phyloP scores from a whole-genome alignment of 2,113 vertebrate species.

The Zosterops lateralis region DNA sequence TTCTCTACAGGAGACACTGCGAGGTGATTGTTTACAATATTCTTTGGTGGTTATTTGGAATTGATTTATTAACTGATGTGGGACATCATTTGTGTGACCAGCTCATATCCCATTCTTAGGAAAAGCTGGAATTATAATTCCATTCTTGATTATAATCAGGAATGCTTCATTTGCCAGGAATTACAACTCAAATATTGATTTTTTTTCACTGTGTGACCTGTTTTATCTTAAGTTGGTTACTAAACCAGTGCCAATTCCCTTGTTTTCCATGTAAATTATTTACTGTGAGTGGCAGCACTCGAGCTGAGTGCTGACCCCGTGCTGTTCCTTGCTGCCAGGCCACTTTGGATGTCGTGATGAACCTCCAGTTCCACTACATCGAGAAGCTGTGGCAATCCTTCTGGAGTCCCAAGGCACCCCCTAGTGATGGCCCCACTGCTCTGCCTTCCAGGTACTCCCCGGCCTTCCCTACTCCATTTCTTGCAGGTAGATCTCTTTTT shows the following conservation, averaged over 20 bases:
- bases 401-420: conserved; percentile 88
- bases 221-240: not conserved
- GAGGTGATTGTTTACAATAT: conserved; percentile 77
- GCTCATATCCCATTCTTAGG: not conserved
- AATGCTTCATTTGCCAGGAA: not conserved
- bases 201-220: not conserved
- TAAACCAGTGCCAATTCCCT: not conserved
- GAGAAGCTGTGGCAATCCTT: conserved; percentile 98
- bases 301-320: not conserved
- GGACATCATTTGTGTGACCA: not conserved
- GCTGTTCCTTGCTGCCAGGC: conserved; percentile 73
- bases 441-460: conserved; percentile 70
- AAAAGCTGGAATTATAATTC: not conserved
- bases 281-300: not conserved
- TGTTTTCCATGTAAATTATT: not conserved
- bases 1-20: conserved; percentile 90
- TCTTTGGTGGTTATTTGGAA: not conserved
- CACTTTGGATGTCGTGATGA: conserved; percentile 94
- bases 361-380: conserved; percentile 94
- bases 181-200: not conserved
- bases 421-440: conserved; percentile 77
- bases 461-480: rapidly evolving
- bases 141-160: too few species aligned
- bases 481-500: not conserved
- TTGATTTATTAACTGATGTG: not conserved